These are phyloP conservation scores for Panurus biarmicus DNA, from an alignment of 2,113 vertebrate species.

Conservation along the genomic window DNA sequence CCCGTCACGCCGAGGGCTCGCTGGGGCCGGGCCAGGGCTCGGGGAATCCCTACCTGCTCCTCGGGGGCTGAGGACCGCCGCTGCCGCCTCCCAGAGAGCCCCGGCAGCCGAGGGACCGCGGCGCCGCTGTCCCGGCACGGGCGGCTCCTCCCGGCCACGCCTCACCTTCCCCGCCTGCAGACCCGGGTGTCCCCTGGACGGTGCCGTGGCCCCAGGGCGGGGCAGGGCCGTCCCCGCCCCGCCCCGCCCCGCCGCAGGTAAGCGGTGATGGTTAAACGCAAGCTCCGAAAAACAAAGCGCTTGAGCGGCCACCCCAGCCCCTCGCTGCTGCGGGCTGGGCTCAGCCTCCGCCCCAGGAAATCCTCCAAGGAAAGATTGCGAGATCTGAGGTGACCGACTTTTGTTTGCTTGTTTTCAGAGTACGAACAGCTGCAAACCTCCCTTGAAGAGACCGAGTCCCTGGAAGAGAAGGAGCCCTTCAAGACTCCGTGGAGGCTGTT, in stretches of 20 bases:
- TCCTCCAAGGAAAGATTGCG: neutral
- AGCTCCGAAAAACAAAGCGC: neutral
- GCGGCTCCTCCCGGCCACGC: neutral
- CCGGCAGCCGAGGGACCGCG: neutral
- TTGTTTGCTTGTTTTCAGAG: neutral
- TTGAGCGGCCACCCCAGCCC: neutral
- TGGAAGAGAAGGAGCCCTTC: neutral
- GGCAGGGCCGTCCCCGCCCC: accelerated
- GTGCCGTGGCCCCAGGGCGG: accelerated
- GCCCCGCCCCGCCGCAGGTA: neutral
- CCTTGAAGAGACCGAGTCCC: neutral
- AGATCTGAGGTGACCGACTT: neutral
- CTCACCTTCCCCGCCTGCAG: neutral
- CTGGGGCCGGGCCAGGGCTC: neutral
- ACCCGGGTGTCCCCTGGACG: accelerated
- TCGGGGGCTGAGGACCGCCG: no score
- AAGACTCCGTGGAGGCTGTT: no score
- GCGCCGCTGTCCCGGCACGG: neutral
- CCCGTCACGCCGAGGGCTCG: no score
- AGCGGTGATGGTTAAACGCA: neutral
- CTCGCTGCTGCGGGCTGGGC: neutral
- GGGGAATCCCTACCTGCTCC: neutral
- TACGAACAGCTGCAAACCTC: neutral
- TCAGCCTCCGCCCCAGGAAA: neutral
- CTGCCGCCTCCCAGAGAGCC: neutral